These are phyloP conservation scores for Gymnocypris eckloni DNA, from an alignment of 2,797 vertebrate genomes.

Conservation along the genomic window DNA sequence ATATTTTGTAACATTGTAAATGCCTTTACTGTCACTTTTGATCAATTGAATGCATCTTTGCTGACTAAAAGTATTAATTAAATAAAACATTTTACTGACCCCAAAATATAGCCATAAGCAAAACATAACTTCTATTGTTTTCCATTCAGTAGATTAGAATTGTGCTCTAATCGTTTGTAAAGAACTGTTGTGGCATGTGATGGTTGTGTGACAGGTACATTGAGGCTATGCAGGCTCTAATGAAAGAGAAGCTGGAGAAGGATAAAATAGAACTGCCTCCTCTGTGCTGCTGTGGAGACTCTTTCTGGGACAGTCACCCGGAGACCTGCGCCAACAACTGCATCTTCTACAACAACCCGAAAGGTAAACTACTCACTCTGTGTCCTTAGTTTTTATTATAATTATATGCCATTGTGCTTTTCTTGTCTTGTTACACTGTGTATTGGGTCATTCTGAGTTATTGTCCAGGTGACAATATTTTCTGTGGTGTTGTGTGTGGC, in stretches of 20 bases:
- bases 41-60: too few relatives aligned
- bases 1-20: too few relatives aligned
- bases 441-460: neutral
- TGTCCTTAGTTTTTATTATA: neutral
- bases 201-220: conserved; percentile 72
- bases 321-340: conserved; percentile 96
- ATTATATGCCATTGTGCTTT: neutral
- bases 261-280: conserved; percentile 81
- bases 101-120: neutral
- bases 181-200: neutral
- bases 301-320: conserved; percentile 94
- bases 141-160: neutral
- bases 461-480: neutral
- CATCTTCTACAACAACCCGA: conserved; percentile 90
- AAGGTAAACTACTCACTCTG: conserved; percentile 76
- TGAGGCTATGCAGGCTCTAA: conserved; percentile 78
- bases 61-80: neutral
- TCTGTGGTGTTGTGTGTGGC: neutral
- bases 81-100: neutral
- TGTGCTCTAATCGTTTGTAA: neutral
- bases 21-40: too few relatives aligned
- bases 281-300: conserved; percentile 87
- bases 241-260: conserved; percentile 81
- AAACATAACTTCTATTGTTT: neutral
- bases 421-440: neutral